These are phyloP conservation scores for Lamprologus speciosus DNA, from an alignment of 2,113 vertebrate species.

Conservation along the genomic window DNA sequence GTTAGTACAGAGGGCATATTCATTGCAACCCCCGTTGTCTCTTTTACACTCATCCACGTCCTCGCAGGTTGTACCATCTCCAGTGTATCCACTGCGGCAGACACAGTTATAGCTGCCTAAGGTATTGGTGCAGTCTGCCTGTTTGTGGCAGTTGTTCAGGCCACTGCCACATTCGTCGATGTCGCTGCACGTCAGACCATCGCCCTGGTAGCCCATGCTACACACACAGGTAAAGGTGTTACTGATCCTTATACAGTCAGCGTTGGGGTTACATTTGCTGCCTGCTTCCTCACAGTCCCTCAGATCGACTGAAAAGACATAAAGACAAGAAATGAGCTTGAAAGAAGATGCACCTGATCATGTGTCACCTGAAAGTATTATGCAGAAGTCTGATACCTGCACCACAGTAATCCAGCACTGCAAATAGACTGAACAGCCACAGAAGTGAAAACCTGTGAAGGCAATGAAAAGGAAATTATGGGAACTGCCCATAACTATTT, in stretches of 20 bases:
- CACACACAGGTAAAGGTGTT: slow-evolving; percentile 58
- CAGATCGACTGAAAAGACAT: slow-evolving; percentile 26
- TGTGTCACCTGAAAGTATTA: neutral
- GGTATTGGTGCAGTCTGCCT: slow-evolving; percentile 66
- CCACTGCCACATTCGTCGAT: slow-evolving; percentile 68
- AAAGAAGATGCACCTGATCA: neutral
- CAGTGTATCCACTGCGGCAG: slow-evolving; percentile 66
- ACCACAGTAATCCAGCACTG: slow-evolving; percentile 14
- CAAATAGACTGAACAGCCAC: slow-evolving; percentile 45
- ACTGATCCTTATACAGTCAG: slow-evolving; percentile 60
- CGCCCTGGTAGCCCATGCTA: slow-evolving; percentile 62
- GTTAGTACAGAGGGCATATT: slow-evolving; percentile 65
- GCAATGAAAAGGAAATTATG: neutral
- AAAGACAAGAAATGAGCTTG: neutral
- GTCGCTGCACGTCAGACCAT: slow-evolving; percentile 65
- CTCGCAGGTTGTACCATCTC: slow-evolving; percentile 64
- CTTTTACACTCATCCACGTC: slow-evolving; percentile 72
- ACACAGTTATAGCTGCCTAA: slow-evolving; percentile 69
- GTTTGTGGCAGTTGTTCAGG: slow-evolving; percentile 57
- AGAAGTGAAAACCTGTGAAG: slow-evolving; percentile 45
- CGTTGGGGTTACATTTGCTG: slow-evolving; percentile 54
- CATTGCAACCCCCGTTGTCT: slow-evolving; percentile 71
- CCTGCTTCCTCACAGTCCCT: slow-evolving; percentile 57
- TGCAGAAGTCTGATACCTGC: slow-evolving; percentile 41
- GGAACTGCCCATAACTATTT: neutral